phyloP scores from a whole-genome alignment of 2,113 vertebrate species.

The Sinosuthora webbiana region DNA sequence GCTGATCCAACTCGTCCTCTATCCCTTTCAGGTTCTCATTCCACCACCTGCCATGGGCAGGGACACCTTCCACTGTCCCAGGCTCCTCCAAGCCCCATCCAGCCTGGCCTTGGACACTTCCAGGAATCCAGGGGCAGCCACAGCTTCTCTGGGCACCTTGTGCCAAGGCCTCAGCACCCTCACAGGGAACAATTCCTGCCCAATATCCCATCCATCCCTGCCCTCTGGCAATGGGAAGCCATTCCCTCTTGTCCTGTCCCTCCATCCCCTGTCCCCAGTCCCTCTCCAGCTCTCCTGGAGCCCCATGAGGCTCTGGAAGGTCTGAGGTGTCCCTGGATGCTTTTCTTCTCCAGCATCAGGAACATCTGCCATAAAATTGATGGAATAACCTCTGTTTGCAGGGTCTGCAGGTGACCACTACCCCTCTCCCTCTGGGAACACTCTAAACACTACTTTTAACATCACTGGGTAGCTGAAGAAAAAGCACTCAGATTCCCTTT shows the following conservation, averaged over 20 bases:
- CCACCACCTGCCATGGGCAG: neutral
- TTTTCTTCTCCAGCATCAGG: neutral
- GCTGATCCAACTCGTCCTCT: neutral
- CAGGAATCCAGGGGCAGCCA: neutral
- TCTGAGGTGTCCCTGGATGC: neutral
- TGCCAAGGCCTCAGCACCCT: neutral
- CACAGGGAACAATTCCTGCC: rapidly evolving
- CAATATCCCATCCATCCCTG: rapidly evolving
- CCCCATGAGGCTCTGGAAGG: neutral
- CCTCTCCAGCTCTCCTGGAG: neutral
- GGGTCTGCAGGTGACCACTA: neutral
- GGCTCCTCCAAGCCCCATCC: rapidly evolving
- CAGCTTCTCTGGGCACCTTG: neutral
- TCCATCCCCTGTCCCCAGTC: neutral
- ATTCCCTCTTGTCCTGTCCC: neutral
- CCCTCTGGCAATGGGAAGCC: neutral
- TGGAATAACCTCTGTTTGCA: neutral
- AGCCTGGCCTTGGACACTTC: neutral
- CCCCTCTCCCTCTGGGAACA: neutral
- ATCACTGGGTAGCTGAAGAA: neutral
- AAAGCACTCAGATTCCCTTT: neutral
- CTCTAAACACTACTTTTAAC: neutral
- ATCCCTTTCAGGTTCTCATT: neutral
- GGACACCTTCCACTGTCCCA: neutral
- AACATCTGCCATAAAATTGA: neutral